These are phyloP conservation scores for Coluber constrictor DNA, from an alignment of 2,797 vertebrate species.

Conservation along the genomic window DNA sequence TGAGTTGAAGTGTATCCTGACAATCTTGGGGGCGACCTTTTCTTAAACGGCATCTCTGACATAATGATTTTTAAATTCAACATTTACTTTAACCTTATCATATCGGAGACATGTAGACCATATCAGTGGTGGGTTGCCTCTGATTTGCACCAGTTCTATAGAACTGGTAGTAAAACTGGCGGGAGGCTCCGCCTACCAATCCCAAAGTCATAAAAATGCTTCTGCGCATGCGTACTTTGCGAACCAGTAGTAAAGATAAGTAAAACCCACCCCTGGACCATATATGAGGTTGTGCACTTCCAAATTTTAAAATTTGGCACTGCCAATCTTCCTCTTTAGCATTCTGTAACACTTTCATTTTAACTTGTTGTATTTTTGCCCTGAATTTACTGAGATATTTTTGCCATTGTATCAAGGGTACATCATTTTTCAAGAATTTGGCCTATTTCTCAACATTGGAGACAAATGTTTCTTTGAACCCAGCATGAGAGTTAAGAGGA, in stretches of 20 bases:
- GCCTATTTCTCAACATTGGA: background rate
- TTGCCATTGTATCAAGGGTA: background rate
- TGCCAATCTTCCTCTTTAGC: background rate
- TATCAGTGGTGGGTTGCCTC: background rate
- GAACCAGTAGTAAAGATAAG: too few species aligned
- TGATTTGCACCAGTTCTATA: too few species aligned
- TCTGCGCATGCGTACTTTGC: too few species aligned
- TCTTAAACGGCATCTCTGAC: background rate
- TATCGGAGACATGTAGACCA: background rate
- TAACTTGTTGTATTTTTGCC: background rate
- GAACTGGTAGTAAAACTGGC: too few species aligned
- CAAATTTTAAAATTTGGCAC: background rate
- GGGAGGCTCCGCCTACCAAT: too few species aligned
- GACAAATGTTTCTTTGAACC: background rate
- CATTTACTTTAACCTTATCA: background rate
- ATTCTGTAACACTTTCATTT: background rate
- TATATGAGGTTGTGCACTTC: background rate
- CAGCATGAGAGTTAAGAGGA: background rate
- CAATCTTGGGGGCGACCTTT: background rate
- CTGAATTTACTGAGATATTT: background rate
- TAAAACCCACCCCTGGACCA: background rate
- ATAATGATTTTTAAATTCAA: background rate
- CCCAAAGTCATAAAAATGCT: too few species aligned
- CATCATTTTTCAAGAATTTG: background rate
- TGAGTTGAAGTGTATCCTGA: background rate